phyloP scores from a whole-genome alignment of 2,888 invertebrate genomes.

The Homarus gammarus region DNA sequence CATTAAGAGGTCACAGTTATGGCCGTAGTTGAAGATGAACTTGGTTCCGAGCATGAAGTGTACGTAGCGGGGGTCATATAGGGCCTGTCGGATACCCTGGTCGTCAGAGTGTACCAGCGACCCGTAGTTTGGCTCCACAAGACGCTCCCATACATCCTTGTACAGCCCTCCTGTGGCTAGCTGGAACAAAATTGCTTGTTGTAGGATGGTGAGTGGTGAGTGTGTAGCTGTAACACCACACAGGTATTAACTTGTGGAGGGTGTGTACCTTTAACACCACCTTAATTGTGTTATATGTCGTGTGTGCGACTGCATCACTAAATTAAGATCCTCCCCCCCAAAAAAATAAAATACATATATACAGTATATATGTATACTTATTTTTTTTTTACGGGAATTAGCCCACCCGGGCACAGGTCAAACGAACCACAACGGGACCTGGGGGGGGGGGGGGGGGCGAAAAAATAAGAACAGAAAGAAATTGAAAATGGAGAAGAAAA shows the following conservation, averaged over 20 bases:
- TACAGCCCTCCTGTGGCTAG: conserved; percentile 8
- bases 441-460: too few species aligned
- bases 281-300: neutral
- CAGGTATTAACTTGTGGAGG: neutral
- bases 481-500: too few species aligned
- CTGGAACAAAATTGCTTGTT: neutral
- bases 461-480: too few species aligned
- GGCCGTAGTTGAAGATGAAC: conserved; percentile 31
- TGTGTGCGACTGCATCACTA: too few species aligned
- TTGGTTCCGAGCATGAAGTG: conserved; percentile 22
- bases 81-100: conserved; percentile 6
- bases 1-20: conserved; percentile 16
- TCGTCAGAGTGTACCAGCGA: conserved; percentile 23
- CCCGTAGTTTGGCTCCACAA: neutral
- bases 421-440: too few species aligned
- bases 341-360: too few species aligned
- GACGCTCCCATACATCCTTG: neutral
- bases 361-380: too few species aligned
- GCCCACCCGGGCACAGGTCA: too few species aligned
- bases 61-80: conserved; percentile 14
- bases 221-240: neutral
- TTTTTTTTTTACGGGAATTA: too few species aligned
- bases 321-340: too few species aligned
- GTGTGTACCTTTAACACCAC: too few species aligned
- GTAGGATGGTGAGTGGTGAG: neutral